These are phyloP conservation scores for Tipula confusa DNA, from an alignment of 2,888 invertebrate genomes.

Conservation along the genomic window DNA sequence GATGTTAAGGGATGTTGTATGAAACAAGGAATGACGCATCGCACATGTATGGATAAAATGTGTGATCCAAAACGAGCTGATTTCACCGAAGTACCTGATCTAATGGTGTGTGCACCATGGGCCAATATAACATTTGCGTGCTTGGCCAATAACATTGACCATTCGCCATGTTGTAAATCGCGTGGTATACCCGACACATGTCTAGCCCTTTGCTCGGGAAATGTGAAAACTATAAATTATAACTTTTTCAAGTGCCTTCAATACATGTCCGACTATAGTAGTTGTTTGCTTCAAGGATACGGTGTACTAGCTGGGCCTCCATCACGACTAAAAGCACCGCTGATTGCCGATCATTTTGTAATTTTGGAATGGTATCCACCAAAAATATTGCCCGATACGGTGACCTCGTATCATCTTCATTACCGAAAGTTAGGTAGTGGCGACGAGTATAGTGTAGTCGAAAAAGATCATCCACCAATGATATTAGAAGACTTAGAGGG, in stretches of 20 bases:
- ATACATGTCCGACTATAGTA: slow-evolving; percentile 75
- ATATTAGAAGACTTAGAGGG: slow-evolving; percentile 70
- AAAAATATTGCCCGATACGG: slow-evolving; percentile 64
- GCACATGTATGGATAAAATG: slow-evolving; percentile 69
- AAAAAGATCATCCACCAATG: slow-evolving; percentile 64
- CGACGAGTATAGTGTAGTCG: slow-evolving; percentile 56
- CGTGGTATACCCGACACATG: slow-evolving; percentile 72
- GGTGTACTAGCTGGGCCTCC: slow-evolving; percentile 76
- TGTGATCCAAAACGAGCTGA: slow-evolving; percentile 67
- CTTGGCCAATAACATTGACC: slow-evolving; percentile 73
- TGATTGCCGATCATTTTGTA: slow-evolving; percentile 70
- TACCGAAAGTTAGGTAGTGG: slow-evolving; percentile 55
- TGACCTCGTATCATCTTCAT: slow-evolving; percentile 60
- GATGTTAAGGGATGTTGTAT: slow-evolving; percentile 71
- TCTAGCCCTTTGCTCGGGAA: slow-evolving; percentile 72
- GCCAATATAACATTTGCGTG: slow-evolving; percentile 75
- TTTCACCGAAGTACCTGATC: slow-evolving; percentile 57
- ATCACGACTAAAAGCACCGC: slow-evolving; percentile 62
- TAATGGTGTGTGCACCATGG: slow-evolving; percentile 89
- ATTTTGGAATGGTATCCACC: slow-evolving; percentile 76
- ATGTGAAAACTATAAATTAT: slow-evolving; percentile 71
- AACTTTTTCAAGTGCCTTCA: slow-evolving; percentile 82
- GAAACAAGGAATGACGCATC: slow-evolving; percentile 66
- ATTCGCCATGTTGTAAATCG: slow-evolving; percentile 72
- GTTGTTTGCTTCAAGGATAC: slow-evolving; percentile 78